Conservation (phyloP, 2,888 invertebrate species). For the Phaonia tiefii region DNA sequence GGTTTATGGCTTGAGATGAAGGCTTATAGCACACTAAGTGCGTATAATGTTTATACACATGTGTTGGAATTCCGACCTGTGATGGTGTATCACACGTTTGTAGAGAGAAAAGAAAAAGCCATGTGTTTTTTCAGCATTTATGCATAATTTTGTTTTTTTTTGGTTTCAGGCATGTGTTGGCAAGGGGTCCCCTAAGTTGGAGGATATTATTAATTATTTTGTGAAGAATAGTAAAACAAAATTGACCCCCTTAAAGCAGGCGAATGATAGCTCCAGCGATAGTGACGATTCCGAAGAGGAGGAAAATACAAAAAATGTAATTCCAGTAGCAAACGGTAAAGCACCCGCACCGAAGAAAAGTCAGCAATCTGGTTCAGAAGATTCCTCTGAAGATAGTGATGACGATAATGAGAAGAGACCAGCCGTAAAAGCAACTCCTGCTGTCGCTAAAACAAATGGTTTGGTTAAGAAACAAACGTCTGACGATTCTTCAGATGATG, state of each 20-base stretch:
- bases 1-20: conserved; percentile 1
- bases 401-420: conserved; percentile 45
- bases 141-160: conserved; percentile 25
- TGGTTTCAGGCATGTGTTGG: conserved; percentile 83
- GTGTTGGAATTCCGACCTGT: conserved; percentile 17
- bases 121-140: conserved; percentile 15
- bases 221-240: conserved; percentile 82
- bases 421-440: conserved; percentile 24
- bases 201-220: conserved; percentile 83
- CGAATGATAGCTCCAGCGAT: conserved; percentile 75
- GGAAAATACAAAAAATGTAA: conserved; percentile 47
- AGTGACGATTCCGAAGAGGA: conserved; percentile 77
- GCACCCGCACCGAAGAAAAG: conserved; percentile 40
- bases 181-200: conserved; percentile 85
- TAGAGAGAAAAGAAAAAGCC: conserved; percentile 26
- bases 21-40: conserved; percentile 69
- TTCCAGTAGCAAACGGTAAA: conserved; percentile 57
- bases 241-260: conserved; percentile 75
- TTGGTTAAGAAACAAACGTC: conserved; percentile 24
- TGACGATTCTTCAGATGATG: conserved; percentile 58
- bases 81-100: neutral
- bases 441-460: conserved; percentile 51
- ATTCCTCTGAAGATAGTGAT: conserved; percentile 47
- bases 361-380: conserved; percentile 49
- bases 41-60: neutral